A percentile compares a stretch with the other conserved stretches of the same genome.
Conservation (phyloP, 2,113 vertebrate species). For the Argyrosomus japonicus region DNA sequence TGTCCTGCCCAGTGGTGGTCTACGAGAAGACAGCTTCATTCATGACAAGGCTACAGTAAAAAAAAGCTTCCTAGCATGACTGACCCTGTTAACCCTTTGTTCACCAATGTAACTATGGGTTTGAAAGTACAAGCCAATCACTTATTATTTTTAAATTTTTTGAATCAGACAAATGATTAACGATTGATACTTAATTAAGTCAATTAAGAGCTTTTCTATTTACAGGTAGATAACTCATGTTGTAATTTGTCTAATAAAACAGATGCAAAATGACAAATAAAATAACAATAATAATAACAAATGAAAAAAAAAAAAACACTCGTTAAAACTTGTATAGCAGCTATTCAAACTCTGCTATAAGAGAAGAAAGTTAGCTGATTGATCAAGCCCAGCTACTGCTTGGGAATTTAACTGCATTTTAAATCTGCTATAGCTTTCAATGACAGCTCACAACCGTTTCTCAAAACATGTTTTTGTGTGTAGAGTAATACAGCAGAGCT, state of each 20-base stretch:
- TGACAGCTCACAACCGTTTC: constrained; percentile 80
- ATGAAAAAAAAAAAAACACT: background rate
- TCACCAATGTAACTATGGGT: background rate
- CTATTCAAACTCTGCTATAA: constrained; percentile 22
- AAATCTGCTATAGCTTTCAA: constrained; percentile 69
- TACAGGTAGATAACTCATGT: too few relatives aligned
- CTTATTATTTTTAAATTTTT: too few relatives aligned
- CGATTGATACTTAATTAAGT: too few relatives aligned
- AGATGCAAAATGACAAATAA: constrained; percentile 16
- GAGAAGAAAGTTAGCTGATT: constrained; percentile 19
- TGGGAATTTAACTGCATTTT: constrained; percentile 64
- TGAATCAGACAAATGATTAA: too few relatives aligned
- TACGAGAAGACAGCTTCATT: background rate
- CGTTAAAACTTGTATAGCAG: constrained; percentile 5
- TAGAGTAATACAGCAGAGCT: constrained; percentile 89
- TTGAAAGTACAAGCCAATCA: background rate
- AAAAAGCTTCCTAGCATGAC: background rate
- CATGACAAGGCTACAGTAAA: too few relatives aligned
- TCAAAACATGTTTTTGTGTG: constrained; percentile 83
- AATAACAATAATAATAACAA: too few relatives aligned
- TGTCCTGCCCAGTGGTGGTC: background rate
- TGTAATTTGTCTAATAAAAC: constrained; percentile 4
- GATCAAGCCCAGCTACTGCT: constrained; percentile 29
- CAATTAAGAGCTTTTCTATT: too few relatives aligned
- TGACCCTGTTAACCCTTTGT: background rate